Evolutionary conservation across 2,797 vertebrate species (phyloP).

Genomic region (Alfaro cultratus): DNA sequence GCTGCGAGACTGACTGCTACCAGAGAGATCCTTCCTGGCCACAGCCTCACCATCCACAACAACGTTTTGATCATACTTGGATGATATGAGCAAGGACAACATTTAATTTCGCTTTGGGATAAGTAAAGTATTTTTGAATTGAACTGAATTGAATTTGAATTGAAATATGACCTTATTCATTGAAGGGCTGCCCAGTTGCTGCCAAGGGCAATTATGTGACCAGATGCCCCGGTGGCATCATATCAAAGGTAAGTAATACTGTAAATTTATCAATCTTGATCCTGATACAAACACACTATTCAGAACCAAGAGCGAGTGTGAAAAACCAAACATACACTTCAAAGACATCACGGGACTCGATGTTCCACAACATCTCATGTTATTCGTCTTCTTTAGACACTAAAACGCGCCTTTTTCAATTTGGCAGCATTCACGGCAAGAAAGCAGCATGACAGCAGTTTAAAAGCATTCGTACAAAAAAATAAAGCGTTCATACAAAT

Average conservation of each 20-base stretch:
- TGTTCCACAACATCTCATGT: background rate
- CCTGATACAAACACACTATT: background rate
- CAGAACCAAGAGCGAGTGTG: too few species aligned
- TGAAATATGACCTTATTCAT: background rate
- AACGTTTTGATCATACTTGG: background rate
- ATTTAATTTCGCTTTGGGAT: background rate
- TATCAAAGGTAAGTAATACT: background rate
- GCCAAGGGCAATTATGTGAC: background rate
- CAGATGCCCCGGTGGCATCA: background rate
- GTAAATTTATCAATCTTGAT: background rate
- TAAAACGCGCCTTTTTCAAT: background rate
- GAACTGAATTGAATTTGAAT: background rate
- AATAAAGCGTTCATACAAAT: conserved; percentile 59
- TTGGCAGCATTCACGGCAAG: background rate
- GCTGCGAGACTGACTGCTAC: background rate
- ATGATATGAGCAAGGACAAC: background rate
- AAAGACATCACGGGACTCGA: background rate
- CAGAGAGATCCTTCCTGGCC: background rate
- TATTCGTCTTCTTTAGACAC: background rate
- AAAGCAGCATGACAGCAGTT: conserved; percentile 48
- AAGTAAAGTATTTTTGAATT: background rate
- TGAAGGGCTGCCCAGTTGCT: background rate
- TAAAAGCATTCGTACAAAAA: conserved; percentile 65
- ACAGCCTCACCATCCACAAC: background rate
- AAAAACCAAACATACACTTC: background rate